These are phyloP conservation scores for Sialis lutaria DNA, from an alignment of 2,888 invertebrate genomes.

Conservation along the genomic window DNA sequence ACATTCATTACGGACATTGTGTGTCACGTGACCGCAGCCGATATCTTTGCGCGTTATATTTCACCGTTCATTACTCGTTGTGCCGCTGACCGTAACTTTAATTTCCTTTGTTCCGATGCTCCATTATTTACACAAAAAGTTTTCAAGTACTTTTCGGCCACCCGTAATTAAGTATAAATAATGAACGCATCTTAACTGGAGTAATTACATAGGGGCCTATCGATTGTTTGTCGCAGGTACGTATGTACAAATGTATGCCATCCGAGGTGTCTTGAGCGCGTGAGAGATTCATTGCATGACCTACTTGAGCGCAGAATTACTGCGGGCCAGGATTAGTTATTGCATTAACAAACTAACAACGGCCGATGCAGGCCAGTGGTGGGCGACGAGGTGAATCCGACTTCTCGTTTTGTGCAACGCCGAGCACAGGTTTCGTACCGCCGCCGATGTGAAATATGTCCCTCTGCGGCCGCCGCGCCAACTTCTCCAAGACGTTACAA, in stretches of 20 bases:
- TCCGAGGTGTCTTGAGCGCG: neutral
- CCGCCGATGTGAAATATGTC: constrained; percentile 20
- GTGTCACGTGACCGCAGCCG: constrained; percentile 10
- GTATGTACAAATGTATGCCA: constrained; percentile 2
- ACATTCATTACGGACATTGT: constrained; percentile 15
- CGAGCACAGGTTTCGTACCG: constrained; percentile 13
- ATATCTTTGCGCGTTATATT: neutral
- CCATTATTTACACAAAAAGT: neutral
- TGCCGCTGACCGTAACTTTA: neutral
- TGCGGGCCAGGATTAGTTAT: constrained; percentile 9
- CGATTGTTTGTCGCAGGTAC: neutral
- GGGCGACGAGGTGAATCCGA: constrained; percentile 7
- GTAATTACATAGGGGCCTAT: neutral
- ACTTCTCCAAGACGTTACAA: constrained; percentile 20
- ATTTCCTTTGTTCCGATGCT: neutral
- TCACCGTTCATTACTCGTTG: neutral
- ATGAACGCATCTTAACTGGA: neutral
- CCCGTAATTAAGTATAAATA: neutral
- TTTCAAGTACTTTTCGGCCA: neutral
- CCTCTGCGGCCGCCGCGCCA: constrained; percentile 20
- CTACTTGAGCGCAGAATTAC: constrained; percentile 9
- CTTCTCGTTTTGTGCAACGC: constrained; percentile 13
- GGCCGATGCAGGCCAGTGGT: neutral
- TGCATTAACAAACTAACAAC: constrained; percentile 7
- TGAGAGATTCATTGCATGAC: constrained; percentile 9